Percentiles rank a stretch among this genome's conserved stretches.
Conservation (phyloP, 2,113 vertebrate species). For the Sinocyclocheilus rhinocerous region DNA sequence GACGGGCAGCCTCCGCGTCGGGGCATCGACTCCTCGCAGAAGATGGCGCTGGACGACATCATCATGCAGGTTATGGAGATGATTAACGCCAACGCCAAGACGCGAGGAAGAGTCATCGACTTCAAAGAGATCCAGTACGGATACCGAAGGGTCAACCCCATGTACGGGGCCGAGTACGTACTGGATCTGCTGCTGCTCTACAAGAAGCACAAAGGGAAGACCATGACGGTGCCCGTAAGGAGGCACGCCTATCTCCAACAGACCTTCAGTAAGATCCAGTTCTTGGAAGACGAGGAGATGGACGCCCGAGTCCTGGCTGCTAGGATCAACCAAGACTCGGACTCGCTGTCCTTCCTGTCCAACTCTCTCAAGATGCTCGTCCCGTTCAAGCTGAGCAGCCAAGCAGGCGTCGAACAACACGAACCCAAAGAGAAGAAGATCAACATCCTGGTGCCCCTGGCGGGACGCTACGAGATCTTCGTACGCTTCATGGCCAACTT, state of each 20-base stretch:
- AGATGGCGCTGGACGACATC: too few relatives aligned
- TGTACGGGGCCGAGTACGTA: conserved; percentile 93
- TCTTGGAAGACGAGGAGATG: conserved; percentile 88
- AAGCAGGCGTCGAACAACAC: conserved; percentile 74
- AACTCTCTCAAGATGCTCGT: conserved; percentile 96
- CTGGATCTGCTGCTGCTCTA: conserved; percentile 94
- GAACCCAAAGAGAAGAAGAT: conserved; percentile 89
- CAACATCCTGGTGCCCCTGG: conserved; percentile 93
- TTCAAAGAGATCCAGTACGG: conserved; percentile 99
- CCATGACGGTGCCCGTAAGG: conserved; percentile 95
- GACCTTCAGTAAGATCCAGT: conserved; percentile 94
- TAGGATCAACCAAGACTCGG: conserved; percentile 88
- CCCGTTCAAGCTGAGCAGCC: conserved; percentile 87
- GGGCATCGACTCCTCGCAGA: too few relatives aligned
- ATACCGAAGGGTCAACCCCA: conserved; percentile 90
- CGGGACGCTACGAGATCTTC: conserved; percentile 92
- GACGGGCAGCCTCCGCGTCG: too few relatives aligned
- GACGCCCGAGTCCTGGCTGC: conserved; percentile 83
- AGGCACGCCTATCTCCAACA: conserved; percentile 96
- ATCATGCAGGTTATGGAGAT: conserved; percentile 98
- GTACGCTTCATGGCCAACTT: conserved; percentile 94
- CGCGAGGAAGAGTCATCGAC: conserved; percentile 91
- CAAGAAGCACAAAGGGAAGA: conserved; percentile 98
- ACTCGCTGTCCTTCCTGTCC: conserved; percentile 93
- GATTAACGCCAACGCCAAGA: conserved; percentile 98